phyloP scores from a whole-genome alignment of 2,888 invertebrate species.

The Cantharis lateralis region DNA sequence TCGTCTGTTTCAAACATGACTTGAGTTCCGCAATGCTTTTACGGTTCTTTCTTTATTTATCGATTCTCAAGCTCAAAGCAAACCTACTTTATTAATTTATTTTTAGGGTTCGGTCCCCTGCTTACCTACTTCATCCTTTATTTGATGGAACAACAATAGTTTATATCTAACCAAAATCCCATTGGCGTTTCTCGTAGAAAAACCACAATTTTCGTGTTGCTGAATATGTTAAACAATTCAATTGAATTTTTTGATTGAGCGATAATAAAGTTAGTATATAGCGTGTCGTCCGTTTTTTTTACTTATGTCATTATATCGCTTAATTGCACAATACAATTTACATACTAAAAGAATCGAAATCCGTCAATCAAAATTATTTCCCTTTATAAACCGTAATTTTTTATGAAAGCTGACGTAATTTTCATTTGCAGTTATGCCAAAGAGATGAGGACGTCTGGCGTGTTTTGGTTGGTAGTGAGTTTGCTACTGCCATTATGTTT shows the following conservation, averaged over 20 bases:
- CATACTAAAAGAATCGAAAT: background rate
- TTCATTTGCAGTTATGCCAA: conserved; percentile 15
- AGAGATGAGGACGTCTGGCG: conserved; percentile 48
- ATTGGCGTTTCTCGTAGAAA: background rate
- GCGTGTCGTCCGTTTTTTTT: background rate
- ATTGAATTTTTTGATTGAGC: background rate
- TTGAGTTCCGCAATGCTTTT: background rate
- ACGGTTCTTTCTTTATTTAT: background rate
- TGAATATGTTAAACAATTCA: background rate
- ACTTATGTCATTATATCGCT: background rate
- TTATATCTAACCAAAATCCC: background rate
- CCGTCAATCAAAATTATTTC: background rate
- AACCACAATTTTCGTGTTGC: background rate
- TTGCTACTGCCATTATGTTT: conserved; percentile 48
- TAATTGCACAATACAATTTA: background rate
- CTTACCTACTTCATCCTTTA: background rate
- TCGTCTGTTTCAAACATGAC: background rate
- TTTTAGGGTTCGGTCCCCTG: background rate
- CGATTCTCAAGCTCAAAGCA: background rate
- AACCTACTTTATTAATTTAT: background rate
- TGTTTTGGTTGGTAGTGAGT: conserved; percentile 47
- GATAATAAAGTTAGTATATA: background rate
- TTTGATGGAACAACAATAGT: background rate
- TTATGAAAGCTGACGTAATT: background rate
- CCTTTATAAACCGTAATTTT: background rate